phyloP scores from a whole-genome alignment of 2,888 invertebrate genomes.

The Adineta ricciae region DNA sequence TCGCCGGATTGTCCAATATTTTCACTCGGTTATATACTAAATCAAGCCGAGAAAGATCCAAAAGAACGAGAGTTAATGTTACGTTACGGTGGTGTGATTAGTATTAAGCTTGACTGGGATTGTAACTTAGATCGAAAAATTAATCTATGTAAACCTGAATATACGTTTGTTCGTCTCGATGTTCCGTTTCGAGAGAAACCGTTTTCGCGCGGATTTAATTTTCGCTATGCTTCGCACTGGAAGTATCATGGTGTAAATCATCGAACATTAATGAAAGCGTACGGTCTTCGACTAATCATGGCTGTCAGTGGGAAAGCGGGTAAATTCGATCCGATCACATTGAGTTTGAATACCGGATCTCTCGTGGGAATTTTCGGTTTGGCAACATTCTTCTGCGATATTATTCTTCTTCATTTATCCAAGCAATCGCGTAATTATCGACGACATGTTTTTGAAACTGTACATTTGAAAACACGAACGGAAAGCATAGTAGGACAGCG shows the following conservation, averaged over 20 bases:
- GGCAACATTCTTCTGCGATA: background rate
- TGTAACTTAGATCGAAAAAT: constrained; percentile 52
- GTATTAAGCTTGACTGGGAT: constrained; percentile 51
- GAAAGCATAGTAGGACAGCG: background rate
- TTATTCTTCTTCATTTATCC: background rate
- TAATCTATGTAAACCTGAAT: constrained; percentile 50
- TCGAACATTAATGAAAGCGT: constrained; percentile 51
- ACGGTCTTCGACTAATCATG: constrained; percentile 52
- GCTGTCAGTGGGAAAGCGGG: constrained; percentile 52
- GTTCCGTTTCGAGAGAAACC: constrained; percentile 34
- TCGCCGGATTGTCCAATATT: constrained; percentile 49
- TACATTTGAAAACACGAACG: background rate
- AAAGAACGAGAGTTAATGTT: constrained; percentile 34
- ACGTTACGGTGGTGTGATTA: constrained; percentile 49
- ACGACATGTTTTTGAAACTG: background rate
- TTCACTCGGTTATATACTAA: constrained; percentile 47
- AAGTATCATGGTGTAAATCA: constrained; percentile 47
- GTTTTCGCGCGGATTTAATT: constrained; percentile 37
- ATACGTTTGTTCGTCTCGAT: constrained; percentile 52
- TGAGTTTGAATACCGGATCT: constrained; percentile 52
- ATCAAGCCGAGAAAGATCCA: constrained; percentile 37
- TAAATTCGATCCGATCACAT: constrained; percentile 52
- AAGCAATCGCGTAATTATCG: background rate
- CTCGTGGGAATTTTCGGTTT: background rate
- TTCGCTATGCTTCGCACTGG: constrained; percentile 41